phyloP scores from a whole-genome alignment of 1,140 invertebrate species.

The Trichonephila clavipes region DNA sequence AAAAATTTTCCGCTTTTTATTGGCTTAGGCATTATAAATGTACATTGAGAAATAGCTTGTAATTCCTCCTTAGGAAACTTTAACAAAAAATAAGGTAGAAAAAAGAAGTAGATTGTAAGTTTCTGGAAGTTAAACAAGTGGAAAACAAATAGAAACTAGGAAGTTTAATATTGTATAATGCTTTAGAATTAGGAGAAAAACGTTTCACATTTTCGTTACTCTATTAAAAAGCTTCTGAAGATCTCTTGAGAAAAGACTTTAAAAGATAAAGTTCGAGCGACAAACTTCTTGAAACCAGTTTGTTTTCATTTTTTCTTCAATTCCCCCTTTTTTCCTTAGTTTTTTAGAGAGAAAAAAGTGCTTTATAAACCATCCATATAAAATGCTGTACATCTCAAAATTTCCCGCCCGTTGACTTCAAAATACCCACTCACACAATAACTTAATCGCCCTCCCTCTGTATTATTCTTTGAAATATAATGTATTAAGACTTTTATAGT shows the following conservation, averaged over 20 bases:
- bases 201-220: conserved; percentile 15
- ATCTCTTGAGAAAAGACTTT: background rate
- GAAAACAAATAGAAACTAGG: background rate
- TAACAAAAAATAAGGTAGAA: background rate
- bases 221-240: conserved; percentile 32
- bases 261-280: conserved; percentile 5
- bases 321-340: background rate
- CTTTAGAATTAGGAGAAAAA: background rate
- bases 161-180: conserved; percentile 24
- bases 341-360: background rate
- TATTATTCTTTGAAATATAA: background rate
- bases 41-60: no score
- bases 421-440: background rate
- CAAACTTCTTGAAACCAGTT: conserved; percentile 33
- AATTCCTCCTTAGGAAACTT: no score
- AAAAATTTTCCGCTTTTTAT: no score
- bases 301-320: conserved; percentile 1
- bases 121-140: conserved; percentile 31
- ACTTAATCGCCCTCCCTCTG: background rate
- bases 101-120: background rate
- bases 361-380: background rate
- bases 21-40: no score
- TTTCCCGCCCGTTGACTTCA: background rate
- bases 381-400: background rate
- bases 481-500: background rate